A percentile compares a stretch with the other conserved stretches of the same genome.
These are phyloP conservation scores for Ramphastos sulfuratus DNA, from an alignment of 2,113 vertebrate species.

Conservation along the genomic window DNA sequence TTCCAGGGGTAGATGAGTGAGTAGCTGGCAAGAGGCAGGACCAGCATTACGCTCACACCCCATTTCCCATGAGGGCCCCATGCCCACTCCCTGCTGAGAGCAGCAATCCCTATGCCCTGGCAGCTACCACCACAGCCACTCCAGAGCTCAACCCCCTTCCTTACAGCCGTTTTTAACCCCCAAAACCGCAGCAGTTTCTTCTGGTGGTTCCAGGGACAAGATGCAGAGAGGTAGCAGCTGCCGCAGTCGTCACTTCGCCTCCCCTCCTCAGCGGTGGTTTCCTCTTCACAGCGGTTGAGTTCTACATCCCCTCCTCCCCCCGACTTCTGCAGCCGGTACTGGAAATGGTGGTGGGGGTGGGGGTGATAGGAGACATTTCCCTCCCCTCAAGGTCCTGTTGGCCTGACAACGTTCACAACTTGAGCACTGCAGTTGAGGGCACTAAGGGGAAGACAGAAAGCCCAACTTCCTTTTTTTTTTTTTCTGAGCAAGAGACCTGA, in stretches of 20 bases:
- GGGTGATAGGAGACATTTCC: background rate
- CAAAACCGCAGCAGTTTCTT: background rate
- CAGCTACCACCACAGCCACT: background rate
- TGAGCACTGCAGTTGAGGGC: accelerated
- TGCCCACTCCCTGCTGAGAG: background rate
- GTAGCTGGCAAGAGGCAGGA: background rate
- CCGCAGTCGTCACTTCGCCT: accelerated
- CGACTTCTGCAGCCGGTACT: accelerated
- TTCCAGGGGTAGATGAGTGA: background rate
- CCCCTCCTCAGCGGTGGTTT: accelerated
- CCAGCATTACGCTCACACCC: accelerated
- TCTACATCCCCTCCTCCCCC: background rate
- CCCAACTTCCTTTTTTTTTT: background rate
- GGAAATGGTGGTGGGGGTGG: background rate
- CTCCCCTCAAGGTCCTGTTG: background rate
- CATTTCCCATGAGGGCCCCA: accelerated
- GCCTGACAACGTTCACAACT: background rate
- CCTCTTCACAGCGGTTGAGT: background rate
- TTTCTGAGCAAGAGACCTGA: accelerated
- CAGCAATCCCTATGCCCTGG: accelerated
- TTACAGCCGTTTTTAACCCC: background rate
- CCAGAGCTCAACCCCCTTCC: too few species aligned
- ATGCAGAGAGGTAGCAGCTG: accelerated
- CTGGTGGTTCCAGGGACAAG: background rate
- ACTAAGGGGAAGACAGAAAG: background rate